These are phyloP conservation scores for Arvicanthis niloticus DNA, from an alignment of 2,113 vertebrate genomes.

Conservation along the genomic window DNA sequence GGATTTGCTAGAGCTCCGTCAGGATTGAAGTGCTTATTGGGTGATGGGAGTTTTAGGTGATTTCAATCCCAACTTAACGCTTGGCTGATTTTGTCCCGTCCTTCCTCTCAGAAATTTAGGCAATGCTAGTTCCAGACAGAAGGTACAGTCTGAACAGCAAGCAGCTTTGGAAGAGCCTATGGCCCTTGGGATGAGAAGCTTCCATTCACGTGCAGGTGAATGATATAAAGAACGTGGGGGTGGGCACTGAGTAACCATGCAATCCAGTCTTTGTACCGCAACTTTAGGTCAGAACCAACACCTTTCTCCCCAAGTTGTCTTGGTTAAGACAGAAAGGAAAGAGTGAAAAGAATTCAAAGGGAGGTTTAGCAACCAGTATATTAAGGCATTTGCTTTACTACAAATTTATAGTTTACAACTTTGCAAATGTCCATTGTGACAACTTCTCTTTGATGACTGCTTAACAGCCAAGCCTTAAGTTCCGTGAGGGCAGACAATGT, in stretches of 20 bases:
- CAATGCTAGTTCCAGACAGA: background rate
- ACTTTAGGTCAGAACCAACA: background rate
- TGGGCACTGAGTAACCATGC: background rate
- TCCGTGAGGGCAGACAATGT: background rate
- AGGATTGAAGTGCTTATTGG: background rate
- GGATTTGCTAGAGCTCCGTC: background rate
- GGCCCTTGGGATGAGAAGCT: background rate
- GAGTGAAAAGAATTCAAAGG: background rate
- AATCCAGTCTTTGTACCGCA: background rate
- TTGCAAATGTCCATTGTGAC: background rate
- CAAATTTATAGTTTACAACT: background rate
- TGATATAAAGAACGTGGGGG: background rate
- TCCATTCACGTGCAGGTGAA: background rate
- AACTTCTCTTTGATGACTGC: background rate
- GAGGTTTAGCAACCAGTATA: background rate
- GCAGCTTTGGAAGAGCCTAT: background rate
- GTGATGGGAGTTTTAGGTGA: background rate
- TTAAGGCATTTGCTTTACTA: background rate
- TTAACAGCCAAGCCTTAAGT: background rate
- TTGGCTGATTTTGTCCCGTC: background rate
- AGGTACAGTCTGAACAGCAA: background rate
- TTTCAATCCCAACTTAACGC: background rate
- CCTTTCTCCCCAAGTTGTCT: background rate
- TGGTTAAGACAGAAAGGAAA: constrained; percentile 3
- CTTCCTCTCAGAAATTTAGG: constrained; percentile 17